phyloP scores from a whole-genome alignment of 2,797 vertebrate species.

The Bucorvus abyssinicus region DNA sequence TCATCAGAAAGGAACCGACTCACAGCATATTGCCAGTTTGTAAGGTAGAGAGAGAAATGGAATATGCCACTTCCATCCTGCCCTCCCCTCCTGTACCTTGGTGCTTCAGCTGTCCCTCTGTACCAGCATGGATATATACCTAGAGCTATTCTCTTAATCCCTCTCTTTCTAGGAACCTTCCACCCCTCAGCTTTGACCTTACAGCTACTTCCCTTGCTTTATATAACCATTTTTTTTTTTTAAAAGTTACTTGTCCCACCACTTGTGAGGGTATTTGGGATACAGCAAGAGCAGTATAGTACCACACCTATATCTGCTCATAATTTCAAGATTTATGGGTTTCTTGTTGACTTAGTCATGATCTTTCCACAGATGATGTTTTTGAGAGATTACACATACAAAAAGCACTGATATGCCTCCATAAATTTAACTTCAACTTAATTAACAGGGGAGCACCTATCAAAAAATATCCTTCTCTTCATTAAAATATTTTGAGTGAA shows the following conservation, averaged over 20 bases:
- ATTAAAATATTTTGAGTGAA: background rate
- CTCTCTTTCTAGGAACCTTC: background rate
- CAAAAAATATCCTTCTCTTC: background rate
- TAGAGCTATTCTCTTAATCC: background rate
- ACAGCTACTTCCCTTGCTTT: background rate
- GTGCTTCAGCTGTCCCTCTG: background rate
- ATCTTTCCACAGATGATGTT: background rate
- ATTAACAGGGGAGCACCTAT: background rate
- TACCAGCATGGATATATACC: background rate
- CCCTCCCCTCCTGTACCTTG: background rate
- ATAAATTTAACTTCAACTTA: background rate
- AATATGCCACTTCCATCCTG: background rate
- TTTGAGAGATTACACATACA: background rate
- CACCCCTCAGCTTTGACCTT: background rate
- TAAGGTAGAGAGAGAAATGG: background rate
- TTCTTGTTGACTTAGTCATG: background rate
- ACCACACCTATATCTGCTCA: background rate
- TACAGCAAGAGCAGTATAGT: background rate
- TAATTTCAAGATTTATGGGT: background rate
- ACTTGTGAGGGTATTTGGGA: background rate
- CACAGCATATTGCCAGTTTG: background rate
- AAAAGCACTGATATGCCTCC: background rate
- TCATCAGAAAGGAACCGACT: background rate
- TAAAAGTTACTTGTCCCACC: background rate
- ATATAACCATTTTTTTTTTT: background rate